A percentile compares a stretch with the other conserved stretches of the same genome.
Evolutionary conservation across 2,113 vertebrate genomes (phyloP).

Genomic region (Lycocorax pyrrhopterus): DNA sequence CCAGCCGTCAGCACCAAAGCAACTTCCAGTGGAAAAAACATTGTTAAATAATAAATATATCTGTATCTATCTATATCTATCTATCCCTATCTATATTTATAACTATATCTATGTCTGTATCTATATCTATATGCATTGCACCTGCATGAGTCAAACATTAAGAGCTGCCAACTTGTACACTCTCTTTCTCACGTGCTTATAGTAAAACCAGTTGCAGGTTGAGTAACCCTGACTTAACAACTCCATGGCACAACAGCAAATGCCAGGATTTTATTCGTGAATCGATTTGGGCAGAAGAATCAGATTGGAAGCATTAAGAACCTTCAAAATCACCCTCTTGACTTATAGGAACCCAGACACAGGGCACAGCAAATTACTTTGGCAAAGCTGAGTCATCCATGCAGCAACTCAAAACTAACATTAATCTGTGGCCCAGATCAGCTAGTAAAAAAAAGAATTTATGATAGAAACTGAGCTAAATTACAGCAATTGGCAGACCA

Average conservation of each 20-base stretch:
- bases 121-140: neutral
- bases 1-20: neutral
- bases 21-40: neutral
- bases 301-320: neutral
- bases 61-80: neutral
- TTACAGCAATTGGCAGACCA: neutral
- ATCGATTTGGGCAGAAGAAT: neutral
- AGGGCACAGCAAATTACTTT: neutral
- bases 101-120: too few relatives aligned
- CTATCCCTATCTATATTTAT: neutral
- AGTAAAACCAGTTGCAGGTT: neutral
- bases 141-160: neutral
- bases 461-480: neutral
- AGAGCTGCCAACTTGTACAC: accelerated
- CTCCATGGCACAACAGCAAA: neutral
- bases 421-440: neutral
- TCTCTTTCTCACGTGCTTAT: neutral
- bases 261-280: neutral
- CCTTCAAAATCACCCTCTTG: neutral
- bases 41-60: neutral
- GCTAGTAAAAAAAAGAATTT: neutral
- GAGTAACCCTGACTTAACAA: neutral
- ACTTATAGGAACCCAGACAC: neutral
- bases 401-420: neutral
- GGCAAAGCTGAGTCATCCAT: neutral